These are phyloP conservation scores for Limnephilus auricula DNA, from an alignment of 2,888 invertebrate genomes.

Conservation along the genomic window DNA sequence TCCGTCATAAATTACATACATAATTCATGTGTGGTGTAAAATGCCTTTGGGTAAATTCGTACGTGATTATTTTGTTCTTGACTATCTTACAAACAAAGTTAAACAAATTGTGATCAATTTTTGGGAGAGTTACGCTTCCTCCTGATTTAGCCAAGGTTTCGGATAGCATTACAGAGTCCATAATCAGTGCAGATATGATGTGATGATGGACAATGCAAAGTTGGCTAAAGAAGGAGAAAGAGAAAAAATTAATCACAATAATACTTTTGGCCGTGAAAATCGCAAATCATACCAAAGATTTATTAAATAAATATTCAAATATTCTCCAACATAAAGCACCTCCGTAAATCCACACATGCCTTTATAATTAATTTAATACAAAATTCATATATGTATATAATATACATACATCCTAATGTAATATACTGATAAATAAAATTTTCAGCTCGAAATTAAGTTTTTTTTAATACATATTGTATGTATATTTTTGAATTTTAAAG, in stretches of 20 bases:
- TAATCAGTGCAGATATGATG: too few relatives aligned
- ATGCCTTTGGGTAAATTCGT: neutral
- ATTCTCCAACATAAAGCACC: conserved; percentile 37
- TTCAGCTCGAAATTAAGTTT: neutral
- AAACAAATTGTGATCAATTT: neutral
- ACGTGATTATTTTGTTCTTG: neutral
- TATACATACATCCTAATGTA: neutral
- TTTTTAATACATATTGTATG: neutral
- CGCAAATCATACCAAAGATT: neutral
- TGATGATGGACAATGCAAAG: too few relatives aligned
- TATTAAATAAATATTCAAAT: conserved; percentile 36
- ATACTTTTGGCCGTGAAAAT: too few relatives aligned
- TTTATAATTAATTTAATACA: conserved; percentile 24
- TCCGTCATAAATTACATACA: neutral
- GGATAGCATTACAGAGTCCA: too few relatives aligned
- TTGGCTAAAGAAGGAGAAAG: too few relatives aligned
- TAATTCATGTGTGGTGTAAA: neutral
- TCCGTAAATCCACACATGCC: neutral
- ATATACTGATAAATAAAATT: neutral
- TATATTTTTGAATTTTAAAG: neutral
- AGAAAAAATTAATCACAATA: too few relatives aligned
- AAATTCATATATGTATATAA: neutral
- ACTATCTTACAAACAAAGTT: conserved; percentile 6
- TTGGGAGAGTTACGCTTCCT: too few relatives aligned
- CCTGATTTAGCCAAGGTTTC: too few relatives aligned